Evolutionary conservation across 1,140 invertebrate species (phyloP).

Genomic region (Onthophagus taurus): DNA sequence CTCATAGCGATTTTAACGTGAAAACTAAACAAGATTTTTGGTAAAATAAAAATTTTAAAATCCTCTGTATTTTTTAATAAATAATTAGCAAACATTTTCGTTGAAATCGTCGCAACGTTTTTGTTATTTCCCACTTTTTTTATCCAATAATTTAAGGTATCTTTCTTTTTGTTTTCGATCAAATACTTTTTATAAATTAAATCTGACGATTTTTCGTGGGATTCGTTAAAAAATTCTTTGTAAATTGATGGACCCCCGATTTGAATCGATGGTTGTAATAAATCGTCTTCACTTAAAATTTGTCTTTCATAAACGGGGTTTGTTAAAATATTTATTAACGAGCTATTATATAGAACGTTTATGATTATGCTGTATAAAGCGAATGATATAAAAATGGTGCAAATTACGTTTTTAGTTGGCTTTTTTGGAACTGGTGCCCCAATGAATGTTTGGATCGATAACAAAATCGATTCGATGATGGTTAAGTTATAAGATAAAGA

Average conservation of each 20-base stretch:
- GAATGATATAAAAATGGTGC: conserved; percentile 41
- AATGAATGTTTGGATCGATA: conserved; percentile 5
- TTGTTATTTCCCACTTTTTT: too few relatives aligned
- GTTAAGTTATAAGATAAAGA: background rate
- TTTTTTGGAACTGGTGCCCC: background rate
- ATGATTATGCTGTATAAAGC: conserved; percentile 42
- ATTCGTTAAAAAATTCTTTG: conserved; percentile 12
- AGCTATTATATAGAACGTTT: conserved; percentile 42
- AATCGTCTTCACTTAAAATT: conserved; percentile 39
- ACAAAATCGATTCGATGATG: background rate
- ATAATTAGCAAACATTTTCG: too few relatives aligned
- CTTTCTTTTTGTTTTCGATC: too few relatives aligned
- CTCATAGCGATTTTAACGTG: too few relatives aligned
- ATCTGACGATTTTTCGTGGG: too few relatives aligned
- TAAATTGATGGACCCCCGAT: conserved; percentile 12
- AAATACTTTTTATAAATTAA: too few relatives aligned
- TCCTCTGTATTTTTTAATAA: too few relatives aligned
- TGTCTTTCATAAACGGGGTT: conserved; percentile 41
- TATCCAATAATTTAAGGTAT: too few relatives aligned
- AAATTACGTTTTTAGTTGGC: conserved; percentile 3
- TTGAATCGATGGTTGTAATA: conserved; percentile 3
- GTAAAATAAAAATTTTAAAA: too few relatives aligned
- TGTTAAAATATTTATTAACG: conserved; percentile 43
- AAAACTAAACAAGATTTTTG: too few relatives aligned
- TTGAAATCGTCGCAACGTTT: too few relatives aligned